Evolutionary conservation across 2,797 vertebrate species (phyloP), one percentile per base, ranked within the genome.

Genomic region (Rhinoraja longicauda): DNA sequence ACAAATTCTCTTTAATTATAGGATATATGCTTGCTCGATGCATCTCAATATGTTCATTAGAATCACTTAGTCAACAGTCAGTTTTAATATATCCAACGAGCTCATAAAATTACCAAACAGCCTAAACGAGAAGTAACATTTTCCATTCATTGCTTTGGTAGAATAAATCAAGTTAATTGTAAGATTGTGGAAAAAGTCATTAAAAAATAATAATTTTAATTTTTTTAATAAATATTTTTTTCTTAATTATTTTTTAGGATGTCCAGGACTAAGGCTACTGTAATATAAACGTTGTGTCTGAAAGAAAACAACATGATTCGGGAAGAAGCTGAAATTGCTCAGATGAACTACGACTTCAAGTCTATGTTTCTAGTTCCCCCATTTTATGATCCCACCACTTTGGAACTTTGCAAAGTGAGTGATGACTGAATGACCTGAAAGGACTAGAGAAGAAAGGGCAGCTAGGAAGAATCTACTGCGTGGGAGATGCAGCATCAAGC

Each of bases 381-480:
- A 94, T 93, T 94, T 92, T 94, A 94, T 93, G 53, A 94, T 93
- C 82, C 9, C 81, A 92, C 92, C 94, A 94, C 93, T 78, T 93
- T 70, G 94, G 94, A 95, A 94, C 94, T 72, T 93, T 91, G 90
- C 36, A 53, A 91, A 53, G 12, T 73, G 36, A 94, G 92, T 94
- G 45, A 17, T 77, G 93, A 59, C 21, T 93, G 92, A 93, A 94
- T 88, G 95, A 94, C 94, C 94, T 93, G 95, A 75, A 94, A 93
- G 94, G 94, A 94, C 94, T 95, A 94, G 93, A 93, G 90, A 92
- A 93, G 93, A 92, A 93, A 62, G 92, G 93, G 81, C 93, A 62
- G 26, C 93, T 4, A 93, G 93, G 70, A 45, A 95, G 94, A 94
- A 93, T 70, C 93, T 93, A 93, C 62, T 57, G 86, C 6, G 77